Conservation (phyloP, 2,797 vertebrate genomes). For the Eurystomus glaucurus region DNA sequence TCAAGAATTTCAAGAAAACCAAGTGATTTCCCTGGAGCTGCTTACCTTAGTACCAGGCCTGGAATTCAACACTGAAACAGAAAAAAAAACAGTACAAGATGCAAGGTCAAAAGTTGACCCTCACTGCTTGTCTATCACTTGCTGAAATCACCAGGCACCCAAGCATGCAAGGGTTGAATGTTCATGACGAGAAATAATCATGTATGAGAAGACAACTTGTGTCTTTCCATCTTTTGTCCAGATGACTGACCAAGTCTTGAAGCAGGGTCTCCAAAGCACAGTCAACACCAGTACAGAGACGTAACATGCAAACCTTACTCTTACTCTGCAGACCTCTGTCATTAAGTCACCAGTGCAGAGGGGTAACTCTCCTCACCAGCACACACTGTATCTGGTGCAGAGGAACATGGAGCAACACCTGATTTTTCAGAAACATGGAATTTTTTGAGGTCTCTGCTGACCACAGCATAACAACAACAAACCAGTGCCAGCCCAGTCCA, state of each 20-base stretch:
- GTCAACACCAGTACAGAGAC: not conserved
- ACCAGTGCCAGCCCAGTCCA: not conserved
- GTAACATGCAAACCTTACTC: not conserved
- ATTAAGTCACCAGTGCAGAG: not conserved
- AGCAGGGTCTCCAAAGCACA: not conserved
- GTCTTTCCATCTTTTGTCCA: not conserved
- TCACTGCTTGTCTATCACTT: not conserved
- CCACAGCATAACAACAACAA: not conserved
- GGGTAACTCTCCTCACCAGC: not conserved
- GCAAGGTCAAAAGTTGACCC: not conserved
- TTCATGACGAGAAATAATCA: not conserved
- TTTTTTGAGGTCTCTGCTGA: not conserved
- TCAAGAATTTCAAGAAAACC: not conserved
- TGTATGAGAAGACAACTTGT: not conserved
- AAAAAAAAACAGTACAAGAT: not conserved
- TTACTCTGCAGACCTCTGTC: not conserved
- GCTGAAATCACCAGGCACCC: not conserved
- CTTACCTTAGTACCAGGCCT: not conserved
- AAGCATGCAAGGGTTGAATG: not conserved
- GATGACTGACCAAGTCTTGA: not conserved
- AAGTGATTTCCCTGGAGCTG: not conserved
- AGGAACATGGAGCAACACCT: not conserved
- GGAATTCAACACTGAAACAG: not conserved
- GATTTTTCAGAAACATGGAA: not conserved
- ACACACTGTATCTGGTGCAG: not conserved